Evolutionary conservation across 2,113 vertebrate species (phyloP).

Genomic region (Sapayoa aenigma): DNA sequence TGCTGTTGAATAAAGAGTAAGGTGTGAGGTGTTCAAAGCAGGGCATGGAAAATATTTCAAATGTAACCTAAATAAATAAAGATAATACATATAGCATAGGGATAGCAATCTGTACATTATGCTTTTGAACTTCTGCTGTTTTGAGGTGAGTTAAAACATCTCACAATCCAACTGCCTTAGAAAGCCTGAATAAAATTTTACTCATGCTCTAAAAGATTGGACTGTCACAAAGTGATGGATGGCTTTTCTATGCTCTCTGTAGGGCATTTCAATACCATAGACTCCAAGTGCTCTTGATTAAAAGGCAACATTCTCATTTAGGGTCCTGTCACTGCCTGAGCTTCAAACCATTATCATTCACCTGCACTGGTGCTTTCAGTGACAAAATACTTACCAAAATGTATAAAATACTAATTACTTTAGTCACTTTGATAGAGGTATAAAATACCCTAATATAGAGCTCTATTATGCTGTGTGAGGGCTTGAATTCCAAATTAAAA

Average conservation of each 20-base stretch:
- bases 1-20: not conserved
- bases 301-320: conserved; percentile 57
- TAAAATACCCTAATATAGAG: conserved; percentile 53
- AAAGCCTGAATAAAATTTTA: conserved; percentile 53
- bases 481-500: conserved; percentile 56
- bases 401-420: conserved; percentile 63
- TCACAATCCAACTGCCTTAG: conserved; percentile 4
- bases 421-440: conserved; percentile 38
- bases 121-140: not conserved
- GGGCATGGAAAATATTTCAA: not conserved
- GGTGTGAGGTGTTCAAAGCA: not conserved
- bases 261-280: conserved; percentile 58
- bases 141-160: not conserved
- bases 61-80: not conserved
- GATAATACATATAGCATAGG: not conserved
- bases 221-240: conserved; percentile 65
- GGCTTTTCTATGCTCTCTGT: conserved; percentile 44
- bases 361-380: conserved; percentile 23
- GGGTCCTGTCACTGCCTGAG: conserved; percentile 24
- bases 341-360: conserved; percentile 60
- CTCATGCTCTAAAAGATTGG: conserved; percentile 50
- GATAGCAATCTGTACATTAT: not conserved
- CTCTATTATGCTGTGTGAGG: not conserved
- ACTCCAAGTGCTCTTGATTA: conserved; percentile 62
- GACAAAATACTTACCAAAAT: conserved; percentile 63